These are phyloP conservation scores for Pipistrellus nathusii DNA, from an alignment of 2,797 vertebrate genomes.

Conservation along the genomic window DNA sequence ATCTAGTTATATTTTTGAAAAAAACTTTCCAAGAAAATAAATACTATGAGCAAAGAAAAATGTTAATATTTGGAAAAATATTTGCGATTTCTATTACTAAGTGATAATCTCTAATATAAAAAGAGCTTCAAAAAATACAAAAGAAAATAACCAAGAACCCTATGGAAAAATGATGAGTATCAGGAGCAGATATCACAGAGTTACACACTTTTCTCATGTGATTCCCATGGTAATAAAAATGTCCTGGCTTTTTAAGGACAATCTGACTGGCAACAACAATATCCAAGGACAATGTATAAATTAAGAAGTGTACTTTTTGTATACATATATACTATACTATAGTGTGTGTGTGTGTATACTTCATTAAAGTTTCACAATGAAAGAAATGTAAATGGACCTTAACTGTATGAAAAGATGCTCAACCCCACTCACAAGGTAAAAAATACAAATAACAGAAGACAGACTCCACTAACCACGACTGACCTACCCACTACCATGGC, in stretches of 20 bases:
- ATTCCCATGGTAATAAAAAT: constrained; percentile 1
- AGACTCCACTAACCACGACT: neutral
- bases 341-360: too few species aligned
- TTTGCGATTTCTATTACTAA: neutral
- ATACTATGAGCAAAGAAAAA: neutral
- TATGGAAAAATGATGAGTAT: neutral
- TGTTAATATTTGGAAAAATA: neutral
- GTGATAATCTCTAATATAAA: neutral
- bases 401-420: neutral
- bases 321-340: too few species aligned
- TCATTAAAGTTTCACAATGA: neutral
- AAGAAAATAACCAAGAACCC: neutral
- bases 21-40: neutral
- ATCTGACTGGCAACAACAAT: neutral
- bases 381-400: neutral
- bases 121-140: neutral
- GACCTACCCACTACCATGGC: neutral
- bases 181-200: neutral
- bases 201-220: neutral
- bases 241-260: neutral
- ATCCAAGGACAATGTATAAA: neutral
- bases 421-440: neutral
- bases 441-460: neutral
- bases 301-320: too few species aligned
- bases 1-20: neutral